Base-by-base conservation (phyloP, 2,888 invertebrate species). In the Willowsia nigromaculata region DNA sequence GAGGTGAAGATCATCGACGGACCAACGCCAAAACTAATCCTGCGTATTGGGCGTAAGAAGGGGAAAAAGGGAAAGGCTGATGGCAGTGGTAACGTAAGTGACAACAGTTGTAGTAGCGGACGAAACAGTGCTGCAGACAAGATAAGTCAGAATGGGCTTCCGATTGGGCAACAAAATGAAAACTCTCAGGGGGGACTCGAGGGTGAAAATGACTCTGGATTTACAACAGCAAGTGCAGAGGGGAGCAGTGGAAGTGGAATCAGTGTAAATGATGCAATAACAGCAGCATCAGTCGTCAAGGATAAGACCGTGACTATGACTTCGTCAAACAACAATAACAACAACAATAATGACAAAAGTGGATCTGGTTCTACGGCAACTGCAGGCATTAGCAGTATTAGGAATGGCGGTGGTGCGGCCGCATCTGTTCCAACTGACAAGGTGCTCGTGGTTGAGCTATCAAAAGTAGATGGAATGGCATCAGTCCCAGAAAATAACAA, bases 11-110 rank as follows among this genome's bases (percentile, higher is more conserved):
- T 92, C 1, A 90, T 93, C 22, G 92, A 92, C 30, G 90, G 90
- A n/a, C 82, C 90, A 7, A 91, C 90, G n/a, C 96, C 96, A 0
- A 97, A 97, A 93, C 94, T 97, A 74, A 97, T 97, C 22, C 96
- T 97, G 92, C 95, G 97, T 89, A 95, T 97, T 93, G 96, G 95
- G 88, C 27, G 22, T 33, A 56, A 74, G 43, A 71, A 53, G 33
- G 78, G 53, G 40, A 59, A 59, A n/a, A 56, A 80, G 59, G 80
- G 33, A 9, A 40, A 59, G 30, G 50, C 83, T 27, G 65, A 40
- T 27, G 62, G 65, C 0, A 76, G 47, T 33, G 68, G 76, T 37
- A 53, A 30, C 50, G 30, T 7, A 11, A 89, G 68, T 53, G 85
- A 56, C n/a, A 37, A 59, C 59, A 84, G 74, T 50, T 56, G 76